phyloP scores from a whole-genome alignment of 2,888 invertebrate genomes.

The Iselma pallidipennis region DNA sequence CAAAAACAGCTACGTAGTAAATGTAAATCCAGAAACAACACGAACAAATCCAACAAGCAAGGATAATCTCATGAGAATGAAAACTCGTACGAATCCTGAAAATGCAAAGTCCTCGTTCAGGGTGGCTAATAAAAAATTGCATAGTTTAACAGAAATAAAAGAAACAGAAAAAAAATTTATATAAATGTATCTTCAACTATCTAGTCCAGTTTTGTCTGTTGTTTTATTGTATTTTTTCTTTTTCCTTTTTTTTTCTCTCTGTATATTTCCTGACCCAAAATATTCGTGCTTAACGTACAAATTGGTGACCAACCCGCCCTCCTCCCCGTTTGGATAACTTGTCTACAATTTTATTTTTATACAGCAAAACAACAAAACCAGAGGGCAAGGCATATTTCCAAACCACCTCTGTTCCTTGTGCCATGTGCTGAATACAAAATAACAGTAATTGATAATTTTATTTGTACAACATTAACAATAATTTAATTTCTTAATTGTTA shows the following conservation, averaged over 20 bases:
- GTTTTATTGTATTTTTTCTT: not conserved
- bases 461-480: constrained; percentile 49
- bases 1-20: constrained; percentile 22
- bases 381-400: constrained; percentile 38
- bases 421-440: constrained; percentile 41
- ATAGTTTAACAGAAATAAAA: constrained; percentile 30
- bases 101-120: constrained; percentile 27
- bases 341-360: constrained; percentile 44
- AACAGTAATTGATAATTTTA: constrained; percentile 45
- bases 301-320: constrained; percentile 35
- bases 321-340: constrained; percentile 38
- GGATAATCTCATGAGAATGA: constrained; percentile 30
- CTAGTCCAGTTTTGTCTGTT: not conserved
- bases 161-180: constrained; percentile 6
- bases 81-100: constrained; percentile 21
- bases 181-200: not conserved
- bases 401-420: constrained; percentile 31
- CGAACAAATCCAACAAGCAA: constrained; percentile 23
- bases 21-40: constrained; percentile 26
- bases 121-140: constrained; percentile 29
- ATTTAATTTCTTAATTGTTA: constrained; percentile 51
- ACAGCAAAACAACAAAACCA: constrained; percentile 34
- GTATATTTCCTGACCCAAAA: constrained; percentile 43
- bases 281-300: constrained; percentile 46
- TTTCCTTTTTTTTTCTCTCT: constrained; percentile 30